These are phyloP conservation scores for Epinotia bilunana DNA, from an alignment of 2,888 invertebrate species.

Conservation along the genomic window DNA sequence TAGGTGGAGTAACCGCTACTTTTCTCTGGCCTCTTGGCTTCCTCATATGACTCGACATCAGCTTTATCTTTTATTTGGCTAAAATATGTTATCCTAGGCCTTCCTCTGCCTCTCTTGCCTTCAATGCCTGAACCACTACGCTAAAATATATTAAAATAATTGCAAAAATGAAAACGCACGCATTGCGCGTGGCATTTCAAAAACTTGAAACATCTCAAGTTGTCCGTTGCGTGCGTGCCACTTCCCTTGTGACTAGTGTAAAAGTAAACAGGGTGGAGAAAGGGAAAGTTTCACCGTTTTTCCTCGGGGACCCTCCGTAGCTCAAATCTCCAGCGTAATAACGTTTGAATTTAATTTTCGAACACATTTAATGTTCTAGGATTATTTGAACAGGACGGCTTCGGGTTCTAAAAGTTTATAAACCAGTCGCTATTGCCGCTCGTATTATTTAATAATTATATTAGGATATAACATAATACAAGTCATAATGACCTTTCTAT, in stretches of 20 bases:
- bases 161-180: constrained; percentile 13
- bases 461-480: too few species aligned
- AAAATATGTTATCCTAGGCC: too few species aligned
- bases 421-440: too few species aligned
- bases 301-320: constrained; percentile 66
- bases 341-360: constrained; percentile 69
- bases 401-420: not conserved
- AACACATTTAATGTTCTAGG: constrained; percentile 55
- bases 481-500: too few species aligned
- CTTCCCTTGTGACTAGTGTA: constrained; percentile 69
- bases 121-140: too few species aligned
- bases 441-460: too few species aligned
- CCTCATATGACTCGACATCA: too few species aligned
- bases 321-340: constrained; percentile 71
- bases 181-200: constrained; percentile 14
- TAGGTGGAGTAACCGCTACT: too few species aligned
- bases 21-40: too few species aligned
- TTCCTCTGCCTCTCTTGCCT: too few species aligned
- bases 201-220: constrained; percentile 37
- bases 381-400: constrained; percentile 21
- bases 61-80: too few species aligned
- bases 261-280: constrained; percentile 73
- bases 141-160: not conserved
- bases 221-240: constrained; percentile 17
- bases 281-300: constrained; percentile 81